phyloP scores from a whole-genome alignment of 2,113 vertebrate species.

The Nothoprocta pentlandii region DNA sequence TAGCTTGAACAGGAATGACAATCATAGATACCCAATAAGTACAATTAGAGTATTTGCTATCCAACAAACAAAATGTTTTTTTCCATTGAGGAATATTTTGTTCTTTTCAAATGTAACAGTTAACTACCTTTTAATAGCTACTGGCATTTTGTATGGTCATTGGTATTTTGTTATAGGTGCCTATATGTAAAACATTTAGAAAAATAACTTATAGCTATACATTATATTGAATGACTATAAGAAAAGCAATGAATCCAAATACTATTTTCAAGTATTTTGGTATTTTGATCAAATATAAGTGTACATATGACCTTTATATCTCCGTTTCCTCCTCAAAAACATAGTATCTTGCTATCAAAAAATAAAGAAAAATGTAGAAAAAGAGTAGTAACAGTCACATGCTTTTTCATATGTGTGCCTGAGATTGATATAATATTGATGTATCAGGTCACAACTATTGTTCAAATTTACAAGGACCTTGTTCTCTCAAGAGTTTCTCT shows the following conservation, averaged over 20 bases:
- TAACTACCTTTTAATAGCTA: not conserved
- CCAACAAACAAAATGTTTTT: not conserved
- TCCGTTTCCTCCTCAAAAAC: not conserved
- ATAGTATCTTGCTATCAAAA: not conserved
- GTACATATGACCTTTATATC: not conserved
- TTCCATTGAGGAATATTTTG: not conserved
- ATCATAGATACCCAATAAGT: not conserved
- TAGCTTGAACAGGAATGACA: not conserved
- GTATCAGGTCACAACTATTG: not conserved
- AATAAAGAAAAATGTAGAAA: not conserved
- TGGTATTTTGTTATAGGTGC: not conserved
- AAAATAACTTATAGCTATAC: not conserved
- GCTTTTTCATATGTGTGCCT: accelerated
- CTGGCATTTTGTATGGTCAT: not conserved
- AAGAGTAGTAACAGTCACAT: not conserved
- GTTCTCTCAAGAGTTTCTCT: not conserved
- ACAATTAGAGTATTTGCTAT: not conserved
- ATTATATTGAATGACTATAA: not conserved
- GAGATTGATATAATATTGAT: slow-evolving; percentile 4
- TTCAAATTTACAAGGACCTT: not conserved
- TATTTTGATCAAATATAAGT: not conserved
- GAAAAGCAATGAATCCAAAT: not conserved
- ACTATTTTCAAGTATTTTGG: not conserved
- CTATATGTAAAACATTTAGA: not conserved
- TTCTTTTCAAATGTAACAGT: not conserved